These are phyloP conservation scores for Lithophane ornitopus DNA, from an alignment of 2,888 invertebrate genomes.

Conservation along the genomic window DNA sequence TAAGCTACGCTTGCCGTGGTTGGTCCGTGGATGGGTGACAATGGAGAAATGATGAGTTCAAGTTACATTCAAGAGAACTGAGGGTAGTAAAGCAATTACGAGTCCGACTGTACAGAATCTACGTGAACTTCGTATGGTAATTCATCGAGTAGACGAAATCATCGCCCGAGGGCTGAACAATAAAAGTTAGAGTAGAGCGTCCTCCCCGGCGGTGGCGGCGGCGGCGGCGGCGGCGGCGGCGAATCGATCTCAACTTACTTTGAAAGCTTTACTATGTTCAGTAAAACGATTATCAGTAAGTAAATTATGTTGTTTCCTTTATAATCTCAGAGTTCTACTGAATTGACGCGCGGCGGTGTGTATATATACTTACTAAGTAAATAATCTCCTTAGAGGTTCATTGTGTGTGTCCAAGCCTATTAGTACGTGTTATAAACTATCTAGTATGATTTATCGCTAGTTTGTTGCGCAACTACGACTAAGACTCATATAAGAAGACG, in stretches of 20 bases:
- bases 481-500: background rate
- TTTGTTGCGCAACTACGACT: background rate
- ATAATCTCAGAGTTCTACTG: conserved; percentile 19
- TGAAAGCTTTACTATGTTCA: conserved; percentile 64
- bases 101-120: background rate
- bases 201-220: conserved; percentile 22
- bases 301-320: conserved; percentile 47
- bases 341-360: background rate
- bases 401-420: conserved; percentile 3
- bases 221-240: conserved; percentile 6
- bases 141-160: conserved; percentile 39
- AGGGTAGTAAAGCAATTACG: background rate
- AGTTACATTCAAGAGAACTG: background rate
- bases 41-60: no score
- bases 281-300: conserved; percentile 59
- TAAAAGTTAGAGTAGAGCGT: conserved; percentile 52
- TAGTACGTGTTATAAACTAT: conserved; percentile 12
- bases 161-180: conserved; percentile 45
- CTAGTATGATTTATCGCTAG: conserved; percentile 15
- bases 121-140: conserved; percentile 27
- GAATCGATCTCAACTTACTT: conserved; percentile 51
- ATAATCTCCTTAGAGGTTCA: conserved; percentile 39
- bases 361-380: background rate
- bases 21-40: no score
- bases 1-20: no score